Evolutionary conservation across 2,888 invertebrate species (phyloP), one percentile per base, ranked within the genome.

Genomic region (Diabrotica balteata): DNA sequence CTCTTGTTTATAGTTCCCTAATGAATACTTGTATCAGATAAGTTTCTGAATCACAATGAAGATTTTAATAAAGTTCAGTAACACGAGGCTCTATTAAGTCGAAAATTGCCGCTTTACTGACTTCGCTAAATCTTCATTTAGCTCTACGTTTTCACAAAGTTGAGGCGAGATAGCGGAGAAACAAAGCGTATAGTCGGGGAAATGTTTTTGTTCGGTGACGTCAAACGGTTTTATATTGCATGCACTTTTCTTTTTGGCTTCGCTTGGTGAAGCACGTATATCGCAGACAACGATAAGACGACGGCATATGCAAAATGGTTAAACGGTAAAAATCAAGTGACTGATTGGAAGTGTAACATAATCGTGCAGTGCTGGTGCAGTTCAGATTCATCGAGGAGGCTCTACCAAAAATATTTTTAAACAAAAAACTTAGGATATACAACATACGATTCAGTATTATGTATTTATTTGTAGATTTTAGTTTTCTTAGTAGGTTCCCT

Each of bases 21-120:
- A 57, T 70, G 70, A 65, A 68, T 67, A 62, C 68, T 70, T 57
- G 66, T 68, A 70, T 70, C 68, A 68, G 70, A 72, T 72, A 68
- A 68, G 69, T 64, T 72, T 51, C 72, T 71, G 72, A 71, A 68
- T 73, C 73, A 70, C 67, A 71, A 69, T 68, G 65, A 62, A 71
- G 66, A 60, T 68, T 66, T 64, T 72, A 68, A 72, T 72, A 68
- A 69, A 63, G 65, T 69, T 62, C 71, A 62, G 59, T 67, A 68
- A 72, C 70, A 72, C 68, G 66, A 68, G 66, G 67, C 69, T 70
- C 72, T 64, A 72, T 72, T 73, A 72, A 72, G 68, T 68, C 70
- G 70, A 60, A 72, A 72, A 73, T 70, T 70, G 68, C 67, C 67
- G 65, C 66, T 69, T 66, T 59, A 62, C 65, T 63, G 59, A 66